phyloP scores from a whole-genome alignment of 2,797 vertebrate species.

The Salmo trutta region DNA sequence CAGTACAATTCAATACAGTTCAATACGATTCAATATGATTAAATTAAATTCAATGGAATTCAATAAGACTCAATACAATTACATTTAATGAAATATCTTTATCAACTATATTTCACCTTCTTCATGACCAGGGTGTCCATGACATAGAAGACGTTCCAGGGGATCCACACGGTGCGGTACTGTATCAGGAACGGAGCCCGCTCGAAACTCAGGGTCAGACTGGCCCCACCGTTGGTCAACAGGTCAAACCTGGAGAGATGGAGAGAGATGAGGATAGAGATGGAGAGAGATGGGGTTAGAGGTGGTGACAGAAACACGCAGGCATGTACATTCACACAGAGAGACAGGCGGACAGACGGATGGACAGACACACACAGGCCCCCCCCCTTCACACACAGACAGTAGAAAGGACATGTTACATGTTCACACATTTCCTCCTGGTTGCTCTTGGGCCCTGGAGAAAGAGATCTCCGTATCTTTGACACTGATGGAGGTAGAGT shows the following conservation, averaged over 20 bases:
- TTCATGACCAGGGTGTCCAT: conserved; percentile 98
- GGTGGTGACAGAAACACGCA: not conserved
- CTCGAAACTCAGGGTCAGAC: conserved; percentile 92
- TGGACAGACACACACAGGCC: not conserved
- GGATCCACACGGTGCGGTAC: conserved; percentile 94
- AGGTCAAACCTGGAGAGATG: conserved; percentile 87
- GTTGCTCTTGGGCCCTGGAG: too few species aligned
- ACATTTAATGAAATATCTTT: not conserved
- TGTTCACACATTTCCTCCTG: too few species aligned
- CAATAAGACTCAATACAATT: not conserved
- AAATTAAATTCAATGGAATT: too few species aligned
- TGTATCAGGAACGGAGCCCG: conserved; percentile 93
- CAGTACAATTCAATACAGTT: not conserved
- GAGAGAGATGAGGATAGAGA: not conserved
- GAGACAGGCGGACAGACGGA: not conserved
- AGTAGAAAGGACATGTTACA: too few species aligned
- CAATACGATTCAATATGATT: not conserved
- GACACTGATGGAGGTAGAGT: conserved; percentile 11
- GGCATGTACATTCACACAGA: conserved; percentile 4
- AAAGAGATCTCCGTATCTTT: not conserved
- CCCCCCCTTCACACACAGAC: too few species aligned
- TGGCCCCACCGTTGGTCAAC: conserved; percentile 92
- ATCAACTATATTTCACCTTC: conserved; percentile 62
- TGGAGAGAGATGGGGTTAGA: too few species aligned
- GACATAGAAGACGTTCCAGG: conserved; percentile 97